phyloP scores from a whole-genome alignment of 2,797 vertebrate species.

The Myripristis murdjan region DNA sequence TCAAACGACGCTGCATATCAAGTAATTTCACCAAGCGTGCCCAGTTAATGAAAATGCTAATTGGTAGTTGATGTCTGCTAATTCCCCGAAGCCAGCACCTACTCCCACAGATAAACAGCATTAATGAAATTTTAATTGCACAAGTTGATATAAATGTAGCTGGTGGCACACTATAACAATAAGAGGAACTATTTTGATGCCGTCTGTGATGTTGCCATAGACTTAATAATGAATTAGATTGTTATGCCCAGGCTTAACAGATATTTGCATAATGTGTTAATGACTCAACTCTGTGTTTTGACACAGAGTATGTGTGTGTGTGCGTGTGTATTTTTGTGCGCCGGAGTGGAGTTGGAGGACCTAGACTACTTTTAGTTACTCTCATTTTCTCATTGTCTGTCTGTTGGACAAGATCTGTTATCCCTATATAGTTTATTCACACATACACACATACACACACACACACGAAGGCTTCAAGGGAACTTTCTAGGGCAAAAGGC shows the following conservation, averaged over 20 bases:
- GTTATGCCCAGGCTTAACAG: conserved; percentile 24
- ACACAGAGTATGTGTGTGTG: conserved; percentile 6
- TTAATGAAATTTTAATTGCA: conserved; percentile 75
- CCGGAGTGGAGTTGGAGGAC: conserved; percentile 10
- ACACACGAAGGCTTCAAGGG: conserved; percentile 11
- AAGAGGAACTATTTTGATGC: conserved; percentile 14
- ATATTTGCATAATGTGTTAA: conserved; percentile 60
- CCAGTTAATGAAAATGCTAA: conserved; percentile 81
- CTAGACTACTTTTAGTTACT: background rate
- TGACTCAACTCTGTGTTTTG: conserved; percentile 20
- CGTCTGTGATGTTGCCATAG: conserved; percentile 7
- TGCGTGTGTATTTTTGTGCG: conserved; percentile 9
- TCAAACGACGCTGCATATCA: conserved; percentile 52
- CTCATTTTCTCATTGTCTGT: conserved; percentile 23
- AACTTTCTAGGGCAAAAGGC: conserved; percentile 1
- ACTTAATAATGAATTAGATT: conserved; percentile 42
- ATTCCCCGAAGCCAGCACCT: conserved; percentile 72
- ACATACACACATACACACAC: conserved; percentile 18
- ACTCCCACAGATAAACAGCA: conserved; percentile 72
- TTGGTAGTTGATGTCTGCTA: conserved; percentile 75
- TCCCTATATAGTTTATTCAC: conserved; percentile 11
- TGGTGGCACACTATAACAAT: conserved; percentile 39
- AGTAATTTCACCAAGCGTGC: conserved; percentile 47
- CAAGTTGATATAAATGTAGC: conserved; percentile 62
- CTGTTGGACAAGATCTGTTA: conserved; percentile 9